Conservation (phyloP, 2,888 invertebrate species). For the Limnephilus rhombicus region DNA sequence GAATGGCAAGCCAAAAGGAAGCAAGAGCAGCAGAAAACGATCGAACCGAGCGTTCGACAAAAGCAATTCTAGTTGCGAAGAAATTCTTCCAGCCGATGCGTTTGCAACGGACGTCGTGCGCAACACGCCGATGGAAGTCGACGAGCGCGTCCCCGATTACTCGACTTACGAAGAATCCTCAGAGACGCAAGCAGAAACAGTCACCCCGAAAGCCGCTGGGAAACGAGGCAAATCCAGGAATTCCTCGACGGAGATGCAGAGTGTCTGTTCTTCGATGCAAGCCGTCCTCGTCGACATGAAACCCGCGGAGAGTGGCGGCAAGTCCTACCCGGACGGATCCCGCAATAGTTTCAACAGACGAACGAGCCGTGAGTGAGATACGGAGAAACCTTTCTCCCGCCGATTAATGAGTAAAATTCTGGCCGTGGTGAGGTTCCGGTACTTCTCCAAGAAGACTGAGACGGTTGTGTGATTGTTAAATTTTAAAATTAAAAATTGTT, state of each 20-base stretch:
- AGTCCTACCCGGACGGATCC: slow-evolving; percentile 10
- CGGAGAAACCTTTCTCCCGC: slow-evolving; percentile 48
- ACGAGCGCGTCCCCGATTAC: slow-evolving; percentile 14
- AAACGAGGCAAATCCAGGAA: slow-evolving; percentile 23
- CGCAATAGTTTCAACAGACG: slow-evolving; percentile 16
- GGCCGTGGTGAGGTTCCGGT: slow-evolving; percentile 43
- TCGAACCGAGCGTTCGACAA: slow-evolving; percentile 41
- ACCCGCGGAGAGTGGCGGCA: neutral
- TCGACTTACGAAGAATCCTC: slow-evolving; percentile 37
- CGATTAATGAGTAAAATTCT: slow-evolving; percentile 41
- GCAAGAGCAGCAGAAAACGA: slow-evolving; percentile 49
- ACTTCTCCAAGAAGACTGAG: slow-evolving; percentile 13
- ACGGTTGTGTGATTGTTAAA: neutral
- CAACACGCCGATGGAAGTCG: slow-evolving; percentile 33
- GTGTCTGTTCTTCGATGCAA: slow-evolving; percentile 54
- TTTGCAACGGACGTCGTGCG: slow-evolving; percentile 25
- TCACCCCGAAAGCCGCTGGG: neutral
- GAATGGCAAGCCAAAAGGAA: slow-evolving; percentile 49
- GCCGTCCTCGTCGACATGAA: slow-evolving; percentile 40
- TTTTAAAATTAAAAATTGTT: slow-evolving; percentile 4
- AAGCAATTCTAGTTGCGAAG: slow-evolving; percentile 57
- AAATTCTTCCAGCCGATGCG: neutral
- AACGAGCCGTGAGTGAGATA: slow-evolving; percentile 58
- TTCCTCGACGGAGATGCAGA: slow-evolving; percentile 50
- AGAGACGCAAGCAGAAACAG: neutral